Conservation (phyloP, 2,888 invertebrate genomes). For the Escarpia spicata region DNA sequence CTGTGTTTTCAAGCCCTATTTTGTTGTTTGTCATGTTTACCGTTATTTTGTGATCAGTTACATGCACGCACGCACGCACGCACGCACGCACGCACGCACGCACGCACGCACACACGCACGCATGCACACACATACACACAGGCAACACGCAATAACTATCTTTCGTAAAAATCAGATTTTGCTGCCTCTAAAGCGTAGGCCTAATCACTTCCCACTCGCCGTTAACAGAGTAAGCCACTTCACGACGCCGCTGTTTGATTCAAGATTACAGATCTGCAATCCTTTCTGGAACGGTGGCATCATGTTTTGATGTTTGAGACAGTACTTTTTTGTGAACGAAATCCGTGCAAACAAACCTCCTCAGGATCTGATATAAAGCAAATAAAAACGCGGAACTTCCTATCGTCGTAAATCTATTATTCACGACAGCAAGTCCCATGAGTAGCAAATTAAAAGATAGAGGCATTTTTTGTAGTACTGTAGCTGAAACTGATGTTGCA, state of each 20-base stretch:
- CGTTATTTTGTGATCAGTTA: neutral
- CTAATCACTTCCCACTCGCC: neutral
- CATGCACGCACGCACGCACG: neutral
- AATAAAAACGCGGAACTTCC: neutral
- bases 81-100: neutral
- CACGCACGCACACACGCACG: neutral
- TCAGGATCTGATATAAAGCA: neutral
- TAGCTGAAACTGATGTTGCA: neutral
- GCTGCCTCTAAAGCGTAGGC: neutral
- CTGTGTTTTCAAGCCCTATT: no score
- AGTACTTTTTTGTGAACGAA: neutral
- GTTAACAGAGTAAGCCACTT: neutral
- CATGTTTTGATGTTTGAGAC: neutral
- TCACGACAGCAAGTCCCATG: neutral
- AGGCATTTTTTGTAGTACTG: neutral
- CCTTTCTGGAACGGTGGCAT: neutral
- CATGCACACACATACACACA: constrained; percentile 14
- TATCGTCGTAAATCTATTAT: neutral
- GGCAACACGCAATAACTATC: neutral
- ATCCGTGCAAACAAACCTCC: neutral
- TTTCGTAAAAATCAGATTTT: neutral
- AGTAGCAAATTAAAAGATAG: neutral
- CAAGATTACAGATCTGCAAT: neutral
- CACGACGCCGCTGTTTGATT: neutral
- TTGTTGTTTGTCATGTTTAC: no score